Percentiles rank a stretch among this genome's conserved stretches.
Conservation (phyloP, 2,797 vertebrate species). For the Syncerus caffer region DNA sequence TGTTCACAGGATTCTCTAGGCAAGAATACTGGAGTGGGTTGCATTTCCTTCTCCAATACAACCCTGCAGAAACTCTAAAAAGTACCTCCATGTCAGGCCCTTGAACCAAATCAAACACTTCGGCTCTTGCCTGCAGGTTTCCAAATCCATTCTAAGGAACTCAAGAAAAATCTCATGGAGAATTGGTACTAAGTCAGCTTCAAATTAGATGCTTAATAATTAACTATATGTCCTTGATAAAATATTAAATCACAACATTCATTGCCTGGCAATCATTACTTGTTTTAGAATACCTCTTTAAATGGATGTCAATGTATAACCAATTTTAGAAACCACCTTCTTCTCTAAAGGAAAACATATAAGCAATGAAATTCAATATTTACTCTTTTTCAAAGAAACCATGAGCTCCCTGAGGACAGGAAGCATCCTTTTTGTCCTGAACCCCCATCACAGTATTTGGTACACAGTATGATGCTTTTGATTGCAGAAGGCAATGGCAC, state of each 20-base stretch:
- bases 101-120: background rate
- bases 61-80: background rate
- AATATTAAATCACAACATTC: constrained; percentile 25
- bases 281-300: constrained; percentile 36
- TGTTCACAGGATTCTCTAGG: background rate
- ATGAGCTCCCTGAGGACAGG: background rate
- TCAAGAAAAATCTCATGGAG: background rate
- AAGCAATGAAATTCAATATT: constrained; percentile 31
- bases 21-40: background rate
- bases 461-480: background rate
- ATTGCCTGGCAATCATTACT: background rate
- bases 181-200: constrained; percentile 46
- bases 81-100: background rate
- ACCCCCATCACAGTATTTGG: background rate
- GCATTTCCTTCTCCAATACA: background rate
- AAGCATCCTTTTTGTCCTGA: background rate
- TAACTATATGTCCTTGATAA: constrained; percentile 37
- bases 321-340: constrained; percentile 27
- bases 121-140: background rate
- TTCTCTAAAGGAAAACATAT: constrained; percentile 35
- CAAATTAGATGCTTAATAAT: constrained; percentile 36
- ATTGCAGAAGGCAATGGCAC: too few species aligned
- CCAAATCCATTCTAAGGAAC: background rate
- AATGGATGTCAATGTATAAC: background rate
- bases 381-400: constrained; percentile 43